These are phyloP conservation scores for Aleiodes sp. DNA, from an alignment of 1,140 invertebrate genomes.

Conservation along the genomic window DNA sequence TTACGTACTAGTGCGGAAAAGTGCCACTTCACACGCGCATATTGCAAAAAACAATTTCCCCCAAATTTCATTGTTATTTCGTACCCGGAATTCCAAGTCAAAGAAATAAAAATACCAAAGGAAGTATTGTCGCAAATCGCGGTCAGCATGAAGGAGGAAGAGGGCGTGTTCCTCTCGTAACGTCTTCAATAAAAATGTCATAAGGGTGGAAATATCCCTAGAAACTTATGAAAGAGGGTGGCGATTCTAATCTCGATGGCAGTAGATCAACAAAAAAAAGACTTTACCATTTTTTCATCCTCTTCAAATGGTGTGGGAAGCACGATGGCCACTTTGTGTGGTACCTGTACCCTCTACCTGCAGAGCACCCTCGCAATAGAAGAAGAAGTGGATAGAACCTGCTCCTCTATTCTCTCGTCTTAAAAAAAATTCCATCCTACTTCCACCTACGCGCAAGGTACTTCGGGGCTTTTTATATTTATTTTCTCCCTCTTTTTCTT, in stretches of 20 bases:
- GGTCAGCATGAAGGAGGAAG: conserved; percentile 7
- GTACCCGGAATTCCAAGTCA: no score
- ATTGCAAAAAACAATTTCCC: no score
- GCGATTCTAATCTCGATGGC: conserved; percentile 38
- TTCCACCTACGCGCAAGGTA: neutral
- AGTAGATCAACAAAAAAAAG: neutral
- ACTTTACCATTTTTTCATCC: neutral
- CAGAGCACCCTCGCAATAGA: neutral
- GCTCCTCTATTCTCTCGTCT: conserved; percentile 13
- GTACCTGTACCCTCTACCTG: conserved; percentile 43
- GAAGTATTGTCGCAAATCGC: neutral
- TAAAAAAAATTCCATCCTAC: neutral
- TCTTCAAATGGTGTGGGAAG: conserved; percentile 45
- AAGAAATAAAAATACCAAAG: neutral
- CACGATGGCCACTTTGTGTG: conserved; percentile 45
- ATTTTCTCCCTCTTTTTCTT: neutral
- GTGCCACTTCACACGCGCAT: no score
- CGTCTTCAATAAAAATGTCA: conserved; percentile 39
- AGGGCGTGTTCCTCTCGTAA: neutral
- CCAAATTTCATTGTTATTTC: no score
- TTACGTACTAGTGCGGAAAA: no score
- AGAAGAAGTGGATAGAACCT: neutral
- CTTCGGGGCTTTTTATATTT: neutral
- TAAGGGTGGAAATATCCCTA: conserved; percentile 27
- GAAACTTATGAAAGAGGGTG: conserved; percentile 5